Evolutionary conservation across 2,888 invertebrate species (phyloP).

Genomic region (Sthenelais limicola): DNA sequence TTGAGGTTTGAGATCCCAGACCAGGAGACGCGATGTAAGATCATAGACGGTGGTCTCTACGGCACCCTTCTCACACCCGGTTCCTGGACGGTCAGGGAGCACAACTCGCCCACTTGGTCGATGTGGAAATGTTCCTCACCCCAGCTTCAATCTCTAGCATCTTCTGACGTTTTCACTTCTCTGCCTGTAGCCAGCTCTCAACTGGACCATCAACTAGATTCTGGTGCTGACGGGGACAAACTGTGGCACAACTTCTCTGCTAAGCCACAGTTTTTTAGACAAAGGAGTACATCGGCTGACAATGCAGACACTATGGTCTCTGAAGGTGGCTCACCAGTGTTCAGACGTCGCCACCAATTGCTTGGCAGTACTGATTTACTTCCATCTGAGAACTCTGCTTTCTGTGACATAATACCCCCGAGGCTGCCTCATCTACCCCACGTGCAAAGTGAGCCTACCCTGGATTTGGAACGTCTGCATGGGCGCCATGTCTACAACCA

Average conservation of each 20-base stretch:
- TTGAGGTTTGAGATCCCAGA: slow-evolving; percentile 17
- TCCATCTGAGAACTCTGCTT: slow-evolving; percentile 64
- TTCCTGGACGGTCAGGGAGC: neutral
- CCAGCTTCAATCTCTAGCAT: neutral
- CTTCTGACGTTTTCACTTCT: neutral
- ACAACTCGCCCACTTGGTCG: neutral
- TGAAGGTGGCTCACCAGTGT: neutral
- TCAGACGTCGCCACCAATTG: neutral
- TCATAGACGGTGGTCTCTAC: slow-evolving; percentile 38
- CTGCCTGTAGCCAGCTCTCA: neutral
- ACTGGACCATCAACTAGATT: neutral
- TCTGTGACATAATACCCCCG: slow-evolving; percentile 58
- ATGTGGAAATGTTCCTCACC: neutral
- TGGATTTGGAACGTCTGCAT: slow-evolving; percentile 7
- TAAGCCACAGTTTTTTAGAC: slow-evolving; percentile 21
- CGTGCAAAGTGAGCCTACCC: slow-evolving; percentile 60
- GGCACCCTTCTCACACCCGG: slow-evolving; percentile 10
- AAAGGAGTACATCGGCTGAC: slow-evolving; percentile 23
- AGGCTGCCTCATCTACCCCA: slow-evolving; percentile 57
- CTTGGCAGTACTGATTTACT: slow-evolving; percentile 46
- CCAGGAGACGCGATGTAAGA: slow-evolving; percentile 12
- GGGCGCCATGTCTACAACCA: slow-evolving; percentile 30
- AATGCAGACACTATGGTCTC: neutral
- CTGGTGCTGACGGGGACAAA: neutral
- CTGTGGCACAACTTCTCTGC: slow-evolving; percentile 6